Evolutionary conservation across 2,113 vertebrate genomes (phyloP).

Genomic region (Neolamprologus longior): DNA sequence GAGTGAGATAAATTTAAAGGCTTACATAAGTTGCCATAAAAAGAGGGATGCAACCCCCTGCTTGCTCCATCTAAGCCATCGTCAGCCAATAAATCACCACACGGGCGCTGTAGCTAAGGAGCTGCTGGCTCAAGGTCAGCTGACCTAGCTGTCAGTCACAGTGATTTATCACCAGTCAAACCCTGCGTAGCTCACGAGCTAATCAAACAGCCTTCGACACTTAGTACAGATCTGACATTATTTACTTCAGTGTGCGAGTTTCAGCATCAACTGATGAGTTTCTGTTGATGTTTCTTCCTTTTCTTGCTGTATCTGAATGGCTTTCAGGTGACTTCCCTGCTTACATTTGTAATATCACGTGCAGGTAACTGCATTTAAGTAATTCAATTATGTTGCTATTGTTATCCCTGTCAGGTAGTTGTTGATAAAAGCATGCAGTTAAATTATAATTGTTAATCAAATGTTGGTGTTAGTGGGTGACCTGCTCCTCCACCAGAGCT

Average conservation of each 20-base stretch:
- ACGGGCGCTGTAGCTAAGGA: not conserved
- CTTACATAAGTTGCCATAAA: not conserved
- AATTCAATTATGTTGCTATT: not conserved
- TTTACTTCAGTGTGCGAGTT: not conserved
- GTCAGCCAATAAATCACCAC: conserved; percentile 4
- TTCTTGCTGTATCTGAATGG: not conserved
- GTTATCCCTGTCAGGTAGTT: not conserved
- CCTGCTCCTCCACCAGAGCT: not conserved
- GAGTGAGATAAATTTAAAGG: not conserved
- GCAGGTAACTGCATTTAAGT: not conserved
- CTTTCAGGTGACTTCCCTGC: not conserved
- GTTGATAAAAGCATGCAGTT: not conserved
- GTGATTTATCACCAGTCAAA: conserved; percentile 32
- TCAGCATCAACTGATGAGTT: not conserved
- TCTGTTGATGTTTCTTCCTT: not conserved
- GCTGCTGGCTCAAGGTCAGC: conserved; percentile 17
- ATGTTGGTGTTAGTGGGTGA: not conserved
- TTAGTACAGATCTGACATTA: not conserved
- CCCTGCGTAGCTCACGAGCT: conserved; percentile 18
- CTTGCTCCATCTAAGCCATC: not conserved
- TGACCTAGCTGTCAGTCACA: conserved; percentile 16
- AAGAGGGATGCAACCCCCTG: not conserved
- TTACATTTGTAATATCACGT: not conserved
- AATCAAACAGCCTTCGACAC: conserved; percentile 2
- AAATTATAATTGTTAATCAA: not conserved